Evolutionary conservation across 1,140 invertebrate genomes (phyloP).

Genomic region (Trichomalopsis sarcophagae): DNA sequence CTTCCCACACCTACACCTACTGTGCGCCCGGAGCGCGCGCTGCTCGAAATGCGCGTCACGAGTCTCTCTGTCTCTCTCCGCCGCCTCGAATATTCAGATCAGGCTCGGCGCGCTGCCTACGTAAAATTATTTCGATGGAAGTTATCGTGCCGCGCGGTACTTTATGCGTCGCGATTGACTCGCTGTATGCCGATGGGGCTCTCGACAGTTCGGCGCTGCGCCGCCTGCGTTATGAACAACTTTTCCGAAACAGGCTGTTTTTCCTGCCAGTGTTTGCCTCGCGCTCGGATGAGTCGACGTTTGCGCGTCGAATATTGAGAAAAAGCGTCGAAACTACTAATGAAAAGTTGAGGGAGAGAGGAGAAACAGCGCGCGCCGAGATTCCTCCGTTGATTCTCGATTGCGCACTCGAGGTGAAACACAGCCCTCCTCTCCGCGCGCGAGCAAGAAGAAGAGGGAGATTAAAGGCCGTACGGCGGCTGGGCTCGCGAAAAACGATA

Average conservation of each 20-base stretch:
- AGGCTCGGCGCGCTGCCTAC: conserved; percentile 57
- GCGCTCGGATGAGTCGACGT: no score
- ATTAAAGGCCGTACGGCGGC: background rate
- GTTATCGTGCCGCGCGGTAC: conserved; percentile 53
- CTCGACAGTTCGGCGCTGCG: no score
- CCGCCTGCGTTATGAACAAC: background rate
- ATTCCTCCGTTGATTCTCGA: background rate
- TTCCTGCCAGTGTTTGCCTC: no score
- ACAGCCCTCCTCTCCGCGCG: background rate
- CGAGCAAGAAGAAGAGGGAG: background rate
- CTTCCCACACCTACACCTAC: conserved; percentile 23
- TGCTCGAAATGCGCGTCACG: conserved; percentile 66
- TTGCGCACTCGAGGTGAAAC: background rate
- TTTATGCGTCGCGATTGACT: conserved; percentile 8
- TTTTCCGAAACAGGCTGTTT: background rate
- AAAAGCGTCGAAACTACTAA: background rate
- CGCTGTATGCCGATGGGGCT: background rate
- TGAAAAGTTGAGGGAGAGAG: background rate
- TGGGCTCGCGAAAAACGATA: background rate
- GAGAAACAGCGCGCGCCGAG: background rate
- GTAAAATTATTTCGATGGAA: conserved; percentile 61
- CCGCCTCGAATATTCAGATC: conserved; percentile 57
- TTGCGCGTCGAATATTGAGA: background rate
- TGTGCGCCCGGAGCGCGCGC: conserved; percentile 21
- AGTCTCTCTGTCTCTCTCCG: conserved; percentile 30